phyloP scores from a whole-genome alignment of 1,140 invertebrate genomes.

The Temnothorax longispinosus region DNA sequence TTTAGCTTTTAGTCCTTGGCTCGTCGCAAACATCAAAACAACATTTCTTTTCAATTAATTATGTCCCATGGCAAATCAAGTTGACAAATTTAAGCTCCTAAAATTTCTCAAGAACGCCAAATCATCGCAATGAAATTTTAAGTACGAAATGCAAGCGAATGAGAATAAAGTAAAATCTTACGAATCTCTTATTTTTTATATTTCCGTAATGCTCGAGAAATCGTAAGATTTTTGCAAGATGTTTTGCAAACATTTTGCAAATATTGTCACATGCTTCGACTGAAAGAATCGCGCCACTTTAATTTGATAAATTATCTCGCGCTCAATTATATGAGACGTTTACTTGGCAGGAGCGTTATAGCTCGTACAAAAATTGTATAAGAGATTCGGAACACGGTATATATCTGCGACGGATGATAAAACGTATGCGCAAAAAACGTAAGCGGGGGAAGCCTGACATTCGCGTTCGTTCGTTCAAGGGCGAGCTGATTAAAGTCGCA shows the following conservation, averaged over 20 bases:
- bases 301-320: neutral
- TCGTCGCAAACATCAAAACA: neutral
- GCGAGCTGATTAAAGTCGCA: slow-evolving; percentile 49
- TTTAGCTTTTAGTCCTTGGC: neutral
- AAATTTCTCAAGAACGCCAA: neutral
- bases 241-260: neutral
- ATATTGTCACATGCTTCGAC: neutral
- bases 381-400: neutral
- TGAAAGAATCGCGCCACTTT: neutral
- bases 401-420: neutral
- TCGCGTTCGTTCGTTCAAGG: slow-evolving; percentile 42
- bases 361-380: neutral
- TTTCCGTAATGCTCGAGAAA: neutral
- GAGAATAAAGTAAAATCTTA: neutral
- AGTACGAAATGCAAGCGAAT: neutral
- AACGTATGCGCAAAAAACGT: neutral
- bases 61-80: neutral
- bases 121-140: neutral
- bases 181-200: neutral
- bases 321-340: neutral
- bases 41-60: neutral
- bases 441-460: slow-evolving; percentile 47
- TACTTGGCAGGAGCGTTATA: neutral
- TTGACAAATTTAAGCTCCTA: neutral
- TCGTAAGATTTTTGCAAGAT: no score